A percentile compares a stretch with the other conserved stretches of the same genome.
Conservation (phyloP, 2,113 vertebrate species). For the Salminus brasiliensis region DNA sequence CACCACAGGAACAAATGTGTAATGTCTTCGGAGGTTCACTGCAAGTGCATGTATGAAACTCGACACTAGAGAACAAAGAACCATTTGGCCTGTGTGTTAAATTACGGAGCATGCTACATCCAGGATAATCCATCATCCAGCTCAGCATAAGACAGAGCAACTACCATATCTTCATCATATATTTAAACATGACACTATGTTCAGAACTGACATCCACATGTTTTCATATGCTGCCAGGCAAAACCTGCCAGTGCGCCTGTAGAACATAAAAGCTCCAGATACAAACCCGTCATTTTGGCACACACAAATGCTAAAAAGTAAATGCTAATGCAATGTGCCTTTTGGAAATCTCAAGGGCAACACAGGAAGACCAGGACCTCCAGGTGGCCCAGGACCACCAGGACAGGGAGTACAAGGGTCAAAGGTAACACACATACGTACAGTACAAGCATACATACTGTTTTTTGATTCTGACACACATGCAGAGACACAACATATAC, state of each 20-base stretch:
- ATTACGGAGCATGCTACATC: neutral
- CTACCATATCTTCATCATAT: neutral
- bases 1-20: no score
- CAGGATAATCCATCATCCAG: neutral
- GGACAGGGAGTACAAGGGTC: constrained; percentile 86
- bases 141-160: neutral
- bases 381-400: constrained; percentile 80
- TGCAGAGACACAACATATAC: neutral
- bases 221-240: neutral
- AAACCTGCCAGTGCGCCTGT: neutral
- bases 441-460: neutral
- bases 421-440: constrained; percentile 75
- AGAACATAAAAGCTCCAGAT: neutral
- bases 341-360: constrained; percentile 73
- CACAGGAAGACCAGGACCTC: constrained; percentile 77
- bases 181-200: no score
- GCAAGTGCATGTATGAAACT: neutral
- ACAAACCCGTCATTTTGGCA: neutral
- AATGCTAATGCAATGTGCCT: neutral
- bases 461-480: neutral
- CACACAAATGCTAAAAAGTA: neutral
- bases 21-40: no score
- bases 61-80: neutral
- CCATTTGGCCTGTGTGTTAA: neutral
- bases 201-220: neutral